Conservation (phyloP, 2,888 invertebrate genomes). For the Apamea anceps region DNA sequence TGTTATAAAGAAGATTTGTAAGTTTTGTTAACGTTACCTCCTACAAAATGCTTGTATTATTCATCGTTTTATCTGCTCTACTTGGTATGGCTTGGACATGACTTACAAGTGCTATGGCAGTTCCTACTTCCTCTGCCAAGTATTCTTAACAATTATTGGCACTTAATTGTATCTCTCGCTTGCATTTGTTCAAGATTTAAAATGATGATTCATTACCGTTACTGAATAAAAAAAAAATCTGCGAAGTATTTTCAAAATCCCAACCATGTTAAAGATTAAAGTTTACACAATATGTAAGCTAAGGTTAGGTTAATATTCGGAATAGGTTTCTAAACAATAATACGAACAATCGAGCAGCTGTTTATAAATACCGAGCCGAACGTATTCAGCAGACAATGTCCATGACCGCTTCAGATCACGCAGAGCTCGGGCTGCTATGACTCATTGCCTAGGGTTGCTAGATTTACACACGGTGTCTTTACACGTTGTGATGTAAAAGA, state of each 20-base stretch:
- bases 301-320: conserved; percentile 35
- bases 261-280: not conserved
- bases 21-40: not conserved
- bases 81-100: conserved; percentile 3
- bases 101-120: not conserved
- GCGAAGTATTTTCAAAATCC: not conserved
- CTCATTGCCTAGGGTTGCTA: conserved; percentile 60
- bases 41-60: not conserved
- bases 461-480: conserved; percentile 33
- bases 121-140: conserved; percentile 43
- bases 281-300: conserved; percentile 4
- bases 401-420: conserved; percentile 64
- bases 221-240: too few species aligned
- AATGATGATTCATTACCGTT: not conserved
- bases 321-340: conserved; percentile 48
- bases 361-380: conserved; percentile 67
- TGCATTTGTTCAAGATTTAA: not conserved
- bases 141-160: conserved; percentile 40
- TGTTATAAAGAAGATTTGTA: not conserved
- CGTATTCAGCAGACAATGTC: conserved; percentile 65
- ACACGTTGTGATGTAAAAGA: conserved; percentile 30
- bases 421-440: conserved; percentile 50
- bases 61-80: not conserved
- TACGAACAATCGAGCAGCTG: conserved; percentile 55
- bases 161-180: conserved; percentile 16